phyloP scores from a whole-genome alignment of 2,113 vertebrate genomes.

The Cnemophilus loriae region DNA sequence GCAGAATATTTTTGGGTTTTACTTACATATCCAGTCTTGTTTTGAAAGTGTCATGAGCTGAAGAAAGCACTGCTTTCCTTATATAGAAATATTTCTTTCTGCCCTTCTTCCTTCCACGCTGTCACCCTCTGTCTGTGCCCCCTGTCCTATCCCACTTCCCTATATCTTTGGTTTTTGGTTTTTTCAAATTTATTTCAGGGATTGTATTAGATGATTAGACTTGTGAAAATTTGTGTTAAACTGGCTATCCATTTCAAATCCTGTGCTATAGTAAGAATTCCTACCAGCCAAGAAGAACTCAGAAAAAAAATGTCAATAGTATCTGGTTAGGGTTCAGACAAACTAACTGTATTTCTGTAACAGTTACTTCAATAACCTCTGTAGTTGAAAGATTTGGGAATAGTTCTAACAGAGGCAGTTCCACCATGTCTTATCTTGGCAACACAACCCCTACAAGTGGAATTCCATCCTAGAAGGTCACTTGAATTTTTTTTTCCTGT shows the following conservation, averaged over 20 bases:
- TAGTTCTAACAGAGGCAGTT: background rate
- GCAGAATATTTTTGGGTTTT: background rate
- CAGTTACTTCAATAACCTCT: background rate
- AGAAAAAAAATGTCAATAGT: background rate
- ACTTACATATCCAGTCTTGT: background rate
- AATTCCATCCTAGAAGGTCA: background rate
- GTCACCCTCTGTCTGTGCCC: background rate
- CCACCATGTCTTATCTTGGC: background rate
- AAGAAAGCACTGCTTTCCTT: background rate
- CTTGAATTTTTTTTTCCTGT: background rate
- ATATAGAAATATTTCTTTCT: background rate
- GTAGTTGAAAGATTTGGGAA: background rate
- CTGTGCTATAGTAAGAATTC: background rate
- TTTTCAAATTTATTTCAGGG: background rate
- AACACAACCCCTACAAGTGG: background rate
- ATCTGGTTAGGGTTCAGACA: background rate
- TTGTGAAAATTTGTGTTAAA: background rate
- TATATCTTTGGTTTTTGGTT: rapidly evolving
- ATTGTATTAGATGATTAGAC: background rate
- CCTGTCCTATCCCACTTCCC: rapidly evolving
- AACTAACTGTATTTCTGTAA: background rate
- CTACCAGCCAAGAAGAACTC: background rate
- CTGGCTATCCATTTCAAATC: background rate
- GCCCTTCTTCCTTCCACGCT: background rate
- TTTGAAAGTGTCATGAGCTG: background rate